Conservation (phyloP, 2,888 invertebrate species). For the Cosmorhoe ocellata region DNA sequence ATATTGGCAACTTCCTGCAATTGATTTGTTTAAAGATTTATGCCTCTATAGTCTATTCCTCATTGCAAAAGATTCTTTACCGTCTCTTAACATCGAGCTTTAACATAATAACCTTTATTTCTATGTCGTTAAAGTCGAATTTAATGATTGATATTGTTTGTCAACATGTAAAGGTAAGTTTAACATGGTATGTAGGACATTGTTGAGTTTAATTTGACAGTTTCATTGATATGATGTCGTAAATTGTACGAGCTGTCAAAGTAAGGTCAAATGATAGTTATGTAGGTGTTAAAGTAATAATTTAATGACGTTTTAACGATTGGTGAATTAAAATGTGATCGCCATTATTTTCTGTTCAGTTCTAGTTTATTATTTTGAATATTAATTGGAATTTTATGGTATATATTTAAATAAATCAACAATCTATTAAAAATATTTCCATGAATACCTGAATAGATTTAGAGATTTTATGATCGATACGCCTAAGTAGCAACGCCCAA, state of each 20-base stretch:
- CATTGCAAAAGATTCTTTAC: slow-evolving; percentile 4
- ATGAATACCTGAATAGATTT: too few relatives aligned
- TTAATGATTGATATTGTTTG: not conserved
- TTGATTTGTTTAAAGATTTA: slow-evolving; percentile 25
- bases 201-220: slow-evolving; percentile 47
- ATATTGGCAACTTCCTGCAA: slow-evolving; percentile 28
- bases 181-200: slow-evolving; percentile 37
- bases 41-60: slow-evolving; percentile 20
- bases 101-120: not conserved
- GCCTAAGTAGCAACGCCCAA: too few relatives aligned
- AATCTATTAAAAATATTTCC: too few relatives aligned
- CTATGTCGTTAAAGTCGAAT: not conserved
- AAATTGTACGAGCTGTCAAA: slow-evolving; percentile 35
- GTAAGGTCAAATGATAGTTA: slow-evolving; percentile 30
- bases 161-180: not conserved
- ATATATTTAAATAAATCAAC: too few relatives aligned
- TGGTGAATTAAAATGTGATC: slow-evolving; percentile 27
- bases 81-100: not conserved
- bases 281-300: slow-evolving; percentile 21
- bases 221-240: slow-evolving; percentile 39
- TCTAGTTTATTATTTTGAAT: too few relatives aligned
- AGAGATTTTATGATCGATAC: too few relatives aligned
- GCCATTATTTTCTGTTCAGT: too few relatives aligned
- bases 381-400: too few relatives aligned
- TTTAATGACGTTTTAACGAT: slow-evolving; percentile 27